These are phyloP conservation scores for Elephas maximus DNA, from an alignment of 2,113 vertebrate genomes.

Conservation along the genomic window DNA sequence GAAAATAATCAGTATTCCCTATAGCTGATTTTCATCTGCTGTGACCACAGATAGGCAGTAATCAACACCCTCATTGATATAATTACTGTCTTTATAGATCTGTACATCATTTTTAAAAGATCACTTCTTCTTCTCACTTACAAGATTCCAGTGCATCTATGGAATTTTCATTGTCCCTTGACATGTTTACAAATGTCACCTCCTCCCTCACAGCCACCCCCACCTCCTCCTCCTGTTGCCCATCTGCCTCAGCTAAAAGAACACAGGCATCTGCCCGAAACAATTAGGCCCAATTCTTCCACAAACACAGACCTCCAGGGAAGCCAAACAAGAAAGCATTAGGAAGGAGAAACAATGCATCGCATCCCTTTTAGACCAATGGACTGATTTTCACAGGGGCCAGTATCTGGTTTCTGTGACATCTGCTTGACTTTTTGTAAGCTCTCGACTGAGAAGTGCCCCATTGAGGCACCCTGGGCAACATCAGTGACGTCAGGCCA, in stretches of 20 bases:
- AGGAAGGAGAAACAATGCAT: neutral
- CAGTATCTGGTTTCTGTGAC: neutral
- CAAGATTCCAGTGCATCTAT: neutral
- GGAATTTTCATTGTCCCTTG: conserved; percentile 61
- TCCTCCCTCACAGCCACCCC: conserved; percentile 61
- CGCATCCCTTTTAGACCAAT: neutral
- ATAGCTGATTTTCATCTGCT: neutral
- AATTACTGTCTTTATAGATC: neutral
- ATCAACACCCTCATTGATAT: neutral
- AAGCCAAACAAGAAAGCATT: conserved; percentile 26
- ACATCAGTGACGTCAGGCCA: neutral
- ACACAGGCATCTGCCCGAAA: conserved; percentile 62
- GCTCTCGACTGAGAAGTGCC: neutral
- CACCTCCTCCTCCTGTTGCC: conserved; percentile 66
- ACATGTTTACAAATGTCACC: conserved; percentile 77
- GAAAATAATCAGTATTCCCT: neutral
- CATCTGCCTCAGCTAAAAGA: conserved; percentile 71
- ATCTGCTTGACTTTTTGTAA: neutral
- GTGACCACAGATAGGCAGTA: neutral
- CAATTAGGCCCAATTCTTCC: conserved; percentile 60
- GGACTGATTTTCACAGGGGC: neutral
- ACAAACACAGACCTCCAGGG: conserved; percentile 9
- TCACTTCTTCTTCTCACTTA: neutral
- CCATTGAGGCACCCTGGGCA: neutral
- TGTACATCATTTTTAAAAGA: neutral